phyloP scores from a whole-genome alignment of 2,113 vertebrate genomes.

The Cottus gobio region DNA sequence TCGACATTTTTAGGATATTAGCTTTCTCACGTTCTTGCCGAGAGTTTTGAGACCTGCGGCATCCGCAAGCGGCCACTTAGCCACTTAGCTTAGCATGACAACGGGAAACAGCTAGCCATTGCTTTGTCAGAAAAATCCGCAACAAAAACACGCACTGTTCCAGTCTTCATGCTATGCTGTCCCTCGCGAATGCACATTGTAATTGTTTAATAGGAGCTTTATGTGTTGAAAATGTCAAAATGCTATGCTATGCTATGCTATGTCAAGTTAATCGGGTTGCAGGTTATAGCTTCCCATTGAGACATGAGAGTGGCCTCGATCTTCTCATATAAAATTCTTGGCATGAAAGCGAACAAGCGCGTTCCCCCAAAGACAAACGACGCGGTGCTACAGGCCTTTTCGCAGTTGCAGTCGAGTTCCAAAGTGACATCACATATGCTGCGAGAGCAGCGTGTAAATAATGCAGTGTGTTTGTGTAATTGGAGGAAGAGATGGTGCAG shows the following conservation, averaged over 20 bases:
- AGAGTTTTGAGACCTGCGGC: neutral
- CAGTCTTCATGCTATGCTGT: neutral
- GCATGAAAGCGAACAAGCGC: neutral
- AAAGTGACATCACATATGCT: slow-evolving; percentile 7
- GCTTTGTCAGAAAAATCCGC: neutral
- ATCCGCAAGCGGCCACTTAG: neutral
- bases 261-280: neutral
- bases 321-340: neutral
- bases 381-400: slow-evolving; percentile 1
- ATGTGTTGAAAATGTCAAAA: too few relatives aligned
- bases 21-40: neutral
- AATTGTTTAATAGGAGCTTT: too few relatives aligned
- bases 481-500: neutral
- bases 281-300: neutral
- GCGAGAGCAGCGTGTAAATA: neutral
- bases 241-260: neutral
- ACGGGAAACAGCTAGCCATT: neutral
- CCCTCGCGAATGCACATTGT: too few relatives aligned
- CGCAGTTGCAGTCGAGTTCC: neutral
- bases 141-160: neutral
- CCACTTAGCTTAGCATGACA: neutral
- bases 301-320: neutral
- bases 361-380: too few relatives aligned
- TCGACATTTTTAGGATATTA: neutral
- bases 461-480: neutral